Percentiles rank a stretch among this genome's conserved stretches.
phyloP scores from a whole-genome alignment of 2,888 invertebrate species.

The Cataglyphis livida region DNA sequence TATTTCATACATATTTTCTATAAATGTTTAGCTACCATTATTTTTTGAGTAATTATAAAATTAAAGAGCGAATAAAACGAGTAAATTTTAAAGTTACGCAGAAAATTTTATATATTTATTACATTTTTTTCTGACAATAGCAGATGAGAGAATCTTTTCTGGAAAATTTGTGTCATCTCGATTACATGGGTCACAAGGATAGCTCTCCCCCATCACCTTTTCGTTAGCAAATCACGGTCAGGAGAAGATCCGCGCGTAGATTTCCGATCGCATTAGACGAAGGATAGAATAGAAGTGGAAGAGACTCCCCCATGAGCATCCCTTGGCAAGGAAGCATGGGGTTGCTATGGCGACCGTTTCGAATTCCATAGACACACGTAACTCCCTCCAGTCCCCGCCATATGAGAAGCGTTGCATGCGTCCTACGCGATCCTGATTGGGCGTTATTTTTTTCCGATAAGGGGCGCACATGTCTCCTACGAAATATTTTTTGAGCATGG shows the following conservation, averaged over 20 bases:
- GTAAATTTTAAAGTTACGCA: neutral
- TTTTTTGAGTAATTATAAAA: constrained; percentile 8
- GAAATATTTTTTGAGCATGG: constrained; percentile 58
- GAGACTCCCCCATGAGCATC: constrained; percentile 69
- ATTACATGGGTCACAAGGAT: constrained; percentile 3
- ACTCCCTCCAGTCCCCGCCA: constrained; percentile 61
- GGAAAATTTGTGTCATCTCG: neutral
- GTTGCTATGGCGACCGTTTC: constrained; percentile 83
- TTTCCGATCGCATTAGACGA: constrained; percentile 64
- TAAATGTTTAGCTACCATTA: neutral
- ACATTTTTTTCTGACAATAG: neutral
- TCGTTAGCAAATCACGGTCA: constrained; percentile 37
- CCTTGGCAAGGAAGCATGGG: constrained; percentile 74
- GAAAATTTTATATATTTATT: neutral
- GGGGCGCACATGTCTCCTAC: constrained; percentile 78
- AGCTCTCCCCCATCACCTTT: neutral
- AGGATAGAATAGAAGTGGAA: constrained; percentile 49
- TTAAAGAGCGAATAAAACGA: neutral
- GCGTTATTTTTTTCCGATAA: constrained; percentile 83
- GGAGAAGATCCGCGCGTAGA: constrained; percentile 50
- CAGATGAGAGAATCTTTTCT: neutral
- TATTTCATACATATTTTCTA: neutral
- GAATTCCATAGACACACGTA: constrained; percentile 82
- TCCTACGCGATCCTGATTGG: constrained; percentile 82
- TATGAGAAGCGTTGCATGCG: constrained; percentile 77